These are phyloP conservation scores for Lamellibrachia satsuma DNA, from an alignment of 2,888 invertebrate species.

Conservation along the genomic window DNA sequence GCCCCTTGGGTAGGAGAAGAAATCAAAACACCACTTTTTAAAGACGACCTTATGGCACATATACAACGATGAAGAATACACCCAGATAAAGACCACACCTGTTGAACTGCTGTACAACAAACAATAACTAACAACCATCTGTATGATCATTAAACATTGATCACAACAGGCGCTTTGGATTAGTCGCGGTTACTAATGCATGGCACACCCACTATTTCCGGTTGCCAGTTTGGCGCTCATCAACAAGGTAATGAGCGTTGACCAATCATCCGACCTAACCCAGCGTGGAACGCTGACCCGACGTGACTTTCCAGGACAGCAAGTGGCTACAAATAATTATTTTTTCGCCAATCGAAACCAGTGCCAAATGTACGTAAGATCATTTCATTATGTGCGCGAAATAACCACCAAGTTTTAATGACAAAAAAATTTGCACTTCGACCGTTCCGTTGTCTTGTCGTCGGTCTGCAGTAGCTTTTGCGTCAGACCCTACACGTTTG, in stretches of 20 bases:
- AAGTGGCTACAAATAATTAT: too few relatives aligned
- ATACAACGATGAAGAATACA: neutral
- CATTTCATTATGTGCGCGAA: too few relatives aligned
- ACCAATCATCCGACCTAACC: neutral
- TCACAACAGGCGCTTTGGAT: constrained; percentile 10
- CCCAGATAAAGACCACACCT: neutral
- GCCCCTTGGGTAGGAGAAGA: too few relatives aligned
- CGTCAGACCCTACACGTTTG: too few relatives aligned
- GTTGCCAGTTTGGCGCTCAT: neutral
- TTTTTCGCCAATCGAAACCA: too few relatives aligned
- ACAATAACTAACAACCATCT: neutral
- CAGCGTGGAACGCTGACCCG: neutral
- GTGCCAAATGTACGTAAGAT: too few relatives aligned
- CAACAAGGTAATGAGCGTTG: neutral
- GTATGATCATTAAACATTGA: neutral
- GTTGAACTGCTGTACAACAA: neutral
- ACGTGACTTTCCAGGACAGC: neutral
- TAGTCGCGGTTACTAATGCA: constrained; percentile 12
- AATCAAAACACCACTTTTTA: neutral
- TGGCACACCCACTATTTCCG: constrained; percentile 1
- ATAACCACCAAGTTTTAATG: too few relatives aligned
- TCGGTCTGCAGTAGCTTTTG: too few relatives aligned
- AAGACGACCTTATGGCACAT: neutral
- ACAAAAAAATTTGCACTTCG: too few relatives aligned
- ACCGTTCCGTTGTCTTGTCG: too few relatives aligned